Percentiles rank a stretch among this genome's conserved stretches.
Conservation (phyloP, 2,888 invertebrate genomes). For the Trissoscelio sp. region DNA sequence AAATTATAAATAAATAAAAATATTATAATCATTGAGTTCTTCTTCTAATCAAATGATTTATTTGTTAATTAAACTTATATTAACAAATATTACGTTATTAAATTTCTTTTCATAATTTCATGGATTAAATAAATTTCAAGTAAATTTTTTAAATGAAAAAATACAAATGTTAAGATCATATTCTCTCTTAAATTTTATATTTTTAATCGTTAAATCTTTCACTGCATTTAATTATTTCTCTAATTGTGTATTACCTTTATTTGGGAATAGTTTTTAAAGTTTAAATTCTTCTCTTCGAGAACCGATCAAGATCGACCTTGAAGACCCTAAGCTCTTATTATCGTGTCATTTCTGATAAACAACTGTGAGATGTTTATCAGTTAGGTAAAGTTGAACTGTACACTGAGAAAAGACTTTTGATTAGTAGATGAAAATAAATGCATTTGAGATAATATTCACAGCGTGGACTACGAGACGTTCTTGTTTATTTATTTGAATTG, state of each 20-base stretch:
- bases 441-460: slow-evolving; percentile 65
- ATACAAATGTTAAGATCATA: too few relatives aligned
- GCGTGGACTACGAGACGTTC: slow-evolving; percentile 66
- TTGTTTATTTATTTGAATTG: too few relatives aligned
- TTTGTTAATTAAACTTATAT: too few relatives aligned
- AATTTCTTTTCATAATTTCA: too few relatives aligned
- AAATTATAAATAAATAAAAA: neutral
- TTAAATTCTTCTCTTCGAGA: slow-evolving; percentile 55
- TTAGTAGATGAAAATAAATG: slow-evolving; percentile 65
- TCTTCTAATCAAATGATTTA: neutral
- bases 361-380: slow-evolving; percentile 59
- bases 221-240: neutral
- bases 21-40: neutral
- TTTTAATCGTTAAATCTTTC: too few relatives aligned
- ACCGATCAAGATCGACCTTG: slow-evolving; percentile 65
- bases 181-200: too few relatives aligned
- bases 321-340: slow-evolving; percentile 69
- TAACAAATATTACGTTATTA: too few relatives aligned
- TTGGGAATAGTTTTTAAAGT: neutral
- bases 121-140: too few relatives aligned
- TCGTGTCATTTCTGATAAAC: slow-evolving; percentile 67
- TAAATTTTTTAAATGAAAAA: too few relatives aligned
- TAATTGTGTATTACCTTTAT: neutral
- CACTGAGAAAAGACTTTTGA: slow-evolving; percentile 65
- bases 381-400: slow-evolving; percentile 67